Percentiles rank a stretch among this genome's conserved stretches.
Conservation (phyloP, 1,140 invertebrate species). For the Drosophila truncata region DNA sequence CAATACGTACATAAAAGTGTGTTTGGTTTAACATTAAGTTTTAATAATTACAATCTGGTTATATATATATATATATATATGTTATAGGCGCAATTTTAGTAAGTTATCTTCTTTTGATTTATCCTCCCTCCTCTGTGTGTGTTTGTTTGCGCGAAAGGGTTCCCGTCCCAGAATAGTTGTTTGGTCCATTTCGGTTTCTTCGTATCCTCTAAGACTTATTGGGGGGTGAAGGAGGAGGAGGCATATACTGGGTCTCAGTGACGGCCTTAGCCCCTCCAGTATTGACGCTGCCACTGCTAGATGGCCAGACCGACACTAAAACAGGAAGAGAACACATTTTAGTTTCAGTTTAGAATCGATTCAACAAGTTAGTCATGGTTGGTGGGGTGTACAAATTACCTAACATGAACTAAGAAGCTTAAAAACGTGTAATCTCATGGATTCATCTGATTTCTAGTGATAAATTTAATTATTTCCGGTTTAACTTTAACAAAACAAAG, state of each 20-base stretch:
- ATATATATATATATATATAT: slow-evolving; percentile 50
- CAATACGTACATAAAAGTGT: slow-evolving; percentile 48
- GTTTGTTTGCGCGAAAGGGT: slow-evolving; percentile 54
- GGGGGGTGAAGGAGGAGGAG: too few relatives aligned
- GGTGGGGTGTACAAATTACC: too few relatives aligned
- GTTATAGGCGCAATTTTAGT: slow-evolving; percentile 50
- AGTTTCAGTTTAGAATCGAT: neutral
- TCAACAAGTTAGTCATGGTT: slow-evolving; percentile 1
- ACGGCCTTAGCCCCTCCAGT: slow-evolving; percentile 44
- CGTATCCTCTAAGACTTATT: slow-evolving; percentile 20
- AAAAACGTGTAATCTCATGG: neutral
- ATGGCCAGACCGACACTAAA: slow-evolving; percentile 75
- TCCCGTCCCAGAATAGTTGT: slow-evolving; percentile 23
- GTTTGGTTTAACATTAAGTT: slow-evolving; percentile 63
- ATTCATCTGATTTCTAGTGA: neutral
- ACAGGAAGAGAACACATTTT: slow-evolving; percentile 16
- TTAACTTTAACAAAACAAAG: neutral
- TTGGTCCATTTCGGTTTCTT: slow-evolving; percentile 37
- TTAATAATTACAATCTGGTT: slow-evolving; percentile 66
- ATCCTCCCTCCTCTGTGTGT: slow-evolving; percentile 15
- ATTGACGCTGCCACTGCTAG: slow-evolving; percentile 63
- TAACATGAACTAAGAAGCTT: neutral
- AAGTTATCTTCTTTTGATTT: slow-evolving; percentile 45
- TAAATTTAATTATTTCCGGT: neutral
- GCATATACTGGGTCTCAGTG: slow-evolving; percentile 17